Base-by-base conservation (phyloP, 2,113 vertebrate genomes). In the Xyrauchen texanus region DNA sequence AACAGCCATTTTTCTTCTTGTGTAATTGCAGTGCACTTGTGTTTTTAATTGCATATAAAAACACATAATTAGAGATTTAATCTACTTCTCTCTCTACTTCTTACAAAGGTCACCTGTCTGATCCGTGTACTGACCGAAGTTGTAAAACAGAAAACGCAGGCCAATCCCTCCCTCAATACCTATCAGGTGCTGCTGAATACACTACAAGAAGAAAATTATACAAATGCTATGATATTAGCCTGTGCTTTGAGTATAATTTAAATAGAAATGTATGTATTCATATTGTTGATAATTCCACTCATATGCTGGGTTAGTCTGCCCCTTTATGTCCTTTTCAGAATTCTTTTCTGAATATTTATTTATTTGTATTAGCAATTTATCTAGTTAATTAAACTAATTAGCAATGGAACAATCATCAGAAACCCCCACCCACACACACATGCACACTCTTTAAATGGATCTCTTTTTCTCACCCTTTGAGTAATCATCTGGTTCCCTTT, bases 41-140 rank as follows among this genome's bases (percentile, higher is more conserved):
- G 45, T 51, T 15, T 34, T 42, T 63, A 42, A n/a, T 46, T 61
- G 45, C 46, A 47, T 34, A 34, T 34, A 34, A 34, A 34, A 34
- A 34, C 21, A n/a, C 7, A 21, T 5, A 7, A 51, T 62, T 21
- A 62, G 52, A 9, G 21, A 6, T 49, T 58, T 73, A 47, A 44
- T 69, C 16, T 51, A 34, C n/a, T n/a, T n/a, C 57, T 11, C 65
- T n/a, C 4, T 82, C 8, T 81, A 16, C 78, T 13, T 79, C 0
- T 88, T 55, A 88, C 91, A n/a, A 87, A 99, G 97, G 94, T 98
- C 79, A 96, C 97, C 0, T 99, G 98, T 88, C 89, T 99, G 81
- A 95, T 99, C 82, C 92, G 97, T 44, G 97, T 98, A 75, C 97
- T 97, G 67, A 94, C 96, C 4, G 97, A 98, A 87, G 95, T 99